These are phyloP conservation scores for Etheostoma cragini DNA, from an alignment of 2,113 vertebrate species.

Conservation along the genomic window DNA sequence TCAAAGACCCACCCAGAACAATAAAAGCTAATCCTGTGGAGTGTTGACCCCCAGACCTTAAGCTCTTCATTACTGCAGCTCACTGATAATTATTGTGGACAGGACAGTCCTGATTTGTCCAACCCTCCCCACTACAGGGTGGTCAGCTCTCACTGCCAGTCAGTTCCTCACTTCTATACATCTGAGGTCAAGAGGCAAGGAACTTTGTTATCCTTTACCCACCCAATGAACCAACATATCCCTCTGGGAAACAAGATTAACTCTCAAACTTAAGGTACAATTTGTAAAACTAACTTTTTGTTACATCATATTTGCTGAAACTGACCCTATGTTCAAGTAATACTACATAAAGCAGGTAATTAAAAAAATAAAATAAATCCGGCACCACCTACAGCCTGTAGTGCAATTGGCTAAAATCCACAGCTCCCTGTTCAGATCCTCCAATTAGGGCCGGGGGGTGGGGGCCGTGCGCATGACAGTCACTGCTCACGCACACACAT, in stretches of 20 bases:
- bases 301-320: too few relatives aligned
- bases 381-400: too few relatives aligned
- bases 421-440: too few relatives aligned
- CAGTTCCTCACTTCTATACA: constrained; percentile 18
- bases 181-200: constrained; percentile 43
- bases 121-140: constrained; percentile 47
- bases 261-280: background rate
- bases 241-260: constrained; percentile 28
- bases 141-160: constrained; percentile 48
- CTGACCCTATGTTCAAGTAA: too few relatives aligned
- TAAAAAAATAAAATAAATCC: too few relatives aligned
- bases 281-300: too few relatives aligned
- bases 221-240: constrained; percentile 38
- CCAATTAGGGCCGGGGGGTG: too few relatives aligned
- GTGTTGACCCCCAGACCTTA: constrained; percentile 67
- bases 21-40: constrained; percentile 69
- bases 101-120: constrained; percentile 44
- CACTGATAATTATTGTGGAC: constrained; percentile 75
- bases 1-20: constrained; percentile 69
- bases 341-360: too few relatives aligned
- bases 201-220: constrained; percentile 34
- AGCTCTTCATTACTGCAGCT: constrained; percentile 76
- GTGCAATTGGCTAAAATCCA: too few relatives aligned
- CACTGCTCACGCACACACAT: too few relatives aligned
- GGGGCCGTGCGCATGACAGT: too few relatives aligned